Evolutionary conservation across 2,113 vertebrate species (phyloP), one percentile per base, ranked within the genome.

Genomic region (Apeltes quadracus): DNA sequence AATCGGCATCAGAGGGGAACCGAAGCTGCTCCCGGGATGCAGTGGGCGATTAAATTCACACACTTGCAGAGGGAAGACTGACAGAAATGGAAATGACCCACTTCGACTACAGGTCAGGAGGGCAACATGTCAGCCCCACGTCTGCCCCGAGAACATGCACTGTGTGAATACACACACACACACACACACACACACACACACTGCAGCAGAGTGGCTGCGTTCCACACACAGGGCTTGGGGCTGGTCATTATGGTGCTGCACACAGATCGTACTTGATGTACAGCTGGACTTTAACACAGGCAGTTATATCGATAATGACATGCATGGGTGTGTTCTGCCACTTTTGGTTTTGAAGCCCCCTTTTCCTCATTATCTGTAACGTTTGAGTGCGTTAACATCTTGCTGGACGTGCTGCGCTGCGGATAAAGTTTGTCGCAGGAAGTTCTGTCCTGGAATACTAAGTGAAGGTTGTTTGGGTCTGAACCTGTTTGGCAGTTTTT

Each of bases 1-100:
- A 84, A 89, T 91, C 66, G 87, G 62, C 63, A 22, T 87, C 88
- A 89, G 23, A 61, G 43, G 36, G 46, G 92, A 91, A 90, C 87
- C 61, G 70, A 89, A 88, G 54, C 72, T 55, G 38, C 77, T 69
- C 63, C 61, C 66, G 76, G 74, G 81, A 83, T 78, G 73, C 82
- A 51, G 32, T 56, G 59, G 73, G 87, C n/a, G 53, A 88, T 89
- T 88, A 10, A 32, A 18, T 32, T 56, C 27, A 34, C 55, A 32
- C 53, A 11, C 18, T 56, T 16, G 14, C 2, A 6, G 34, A 18
- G 7, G 32, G 55, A 79, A 69, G 44, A 36, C 14, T 32, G 50
- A 15, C 18, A 6, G 70, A 44, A 41, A 66, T 64, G 50, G 61
- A 51, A 46, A 68, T 76, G 22, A 78, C 77, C 74, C 66, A 46